These are phyloP conservation scores for Diphyllodes magnificus DNA, from an alignment of 2,113 vertebrate genomes.

Conservation along the genomic window DNA sequence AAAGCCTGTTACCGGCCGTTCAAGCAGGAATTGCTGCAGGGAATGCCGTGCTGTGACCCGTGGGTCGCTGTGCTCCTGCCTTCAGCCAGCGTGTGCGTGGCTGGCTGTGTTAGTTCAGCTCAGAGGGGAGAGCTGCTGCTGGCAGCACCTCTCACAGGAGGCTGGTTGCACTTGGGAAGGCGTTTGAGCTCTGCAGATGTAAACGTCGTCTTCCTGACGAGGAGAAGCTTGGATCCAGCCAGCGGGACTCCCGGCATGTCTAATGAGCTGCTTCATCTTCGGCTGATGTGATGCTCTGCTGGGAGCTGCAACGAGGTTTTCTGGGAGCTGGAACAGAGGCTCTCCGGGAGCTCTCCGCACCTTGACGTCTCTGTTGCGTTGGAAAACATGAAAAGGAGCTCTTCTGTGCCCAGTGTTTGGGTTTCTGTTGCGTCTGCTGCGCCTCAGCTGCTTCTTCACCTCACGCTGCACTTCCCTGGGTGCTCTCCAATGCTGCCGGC, in stretches of 20 bases:
- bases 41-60: background rate
- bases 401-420: background rate
- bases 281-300: background rate
- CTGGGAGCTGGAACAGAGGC: background rate
- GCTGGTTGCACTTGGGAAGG: background rate
- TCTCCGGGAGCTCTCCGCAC: background rate
- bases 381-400: background rate
- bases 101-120: background rate
- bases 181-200: background rate
- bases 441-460: background rate
- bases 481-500: background rate
- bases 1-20: accelerated
- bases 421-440: background rate
- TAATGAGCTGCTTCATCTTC: constrained; percentile 12
- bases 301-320: constrained; percentile 6
- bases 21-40: background rate
- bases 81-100: accelerated
- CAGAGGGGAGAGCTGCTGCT: background rate
- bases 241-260: background rate
- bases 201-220: accelerated
- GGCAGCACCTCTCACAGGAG: background rate
- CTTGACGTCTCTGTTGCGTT: background rate
- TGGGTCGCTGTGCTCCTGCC: background rate
- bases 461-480: background rate
- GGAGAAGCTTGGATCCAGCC: background rate